Conservation (phyloP, 1,140 invertebrate genomes). For the Gryllus bimaculatus region DNA sequence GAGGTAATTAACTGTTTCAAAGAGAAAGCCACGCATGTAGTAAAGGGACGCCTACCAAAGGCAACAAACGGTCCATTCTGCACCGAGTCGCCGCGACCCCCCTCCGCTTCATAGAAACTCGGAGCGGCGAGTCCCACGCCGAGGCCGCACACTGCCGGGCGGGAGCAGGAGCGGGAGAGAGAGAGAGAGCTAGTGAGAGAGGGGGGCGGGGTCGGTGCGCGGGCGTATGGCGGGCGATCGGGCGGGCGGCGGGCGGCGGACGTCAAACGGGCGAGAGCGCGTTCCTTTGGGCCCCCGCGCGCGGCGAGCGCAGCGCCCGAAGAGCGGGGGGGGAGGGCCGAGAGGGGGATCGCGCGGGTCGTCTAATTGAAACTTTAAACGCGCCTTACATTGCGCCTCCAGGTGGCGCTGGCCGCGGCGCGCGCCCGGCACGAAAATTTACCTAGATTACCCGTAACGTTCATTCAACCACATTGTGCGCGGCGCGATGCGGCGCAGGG, state of each 20-base stretch:
- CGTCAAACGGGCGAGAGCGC: background rate
- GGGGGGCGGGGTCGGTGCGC: background rate
- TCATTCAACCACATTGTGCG: background rate
- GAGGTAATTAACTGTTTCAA: too few species aligned
- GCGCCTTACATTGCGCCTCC: background rate
- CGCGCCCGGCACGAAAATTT: background rate
- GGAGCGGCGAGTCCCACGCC: too few species aligned
- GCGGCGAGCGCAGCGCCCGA: too few species aligned
- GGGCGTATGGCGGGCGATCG: background rate
- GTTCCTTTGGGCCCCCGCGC: background rate
- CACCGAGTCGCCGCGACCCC: too few species aligned
- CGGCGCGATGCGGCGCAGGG: too few species aligned
- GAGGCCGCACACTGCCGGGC: background rate
- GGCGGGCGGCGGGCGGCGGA: background rate
- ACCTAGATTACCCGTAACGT: constrained; percentile 3
- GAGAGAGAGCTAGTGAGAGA: background rate
- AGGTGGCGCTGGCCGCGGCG: background rate
- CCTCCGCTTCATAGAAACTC: background rate
- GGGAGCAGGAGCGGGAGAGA: too few species aligned
- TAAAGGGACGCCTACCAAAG: too few species aligned
- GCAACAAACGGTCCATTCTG: too few species aligned
- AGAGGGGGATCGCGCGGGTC: background rate
- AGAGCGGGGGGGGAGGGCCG: too few species aligned
- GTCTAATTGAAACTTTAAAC: constrained; percentile 5
- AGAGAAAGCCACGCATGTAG: too few species aligned